Conservation (phyloP, 2,888 invertebrate species). For the Epinotia brunnichana region DNA sequence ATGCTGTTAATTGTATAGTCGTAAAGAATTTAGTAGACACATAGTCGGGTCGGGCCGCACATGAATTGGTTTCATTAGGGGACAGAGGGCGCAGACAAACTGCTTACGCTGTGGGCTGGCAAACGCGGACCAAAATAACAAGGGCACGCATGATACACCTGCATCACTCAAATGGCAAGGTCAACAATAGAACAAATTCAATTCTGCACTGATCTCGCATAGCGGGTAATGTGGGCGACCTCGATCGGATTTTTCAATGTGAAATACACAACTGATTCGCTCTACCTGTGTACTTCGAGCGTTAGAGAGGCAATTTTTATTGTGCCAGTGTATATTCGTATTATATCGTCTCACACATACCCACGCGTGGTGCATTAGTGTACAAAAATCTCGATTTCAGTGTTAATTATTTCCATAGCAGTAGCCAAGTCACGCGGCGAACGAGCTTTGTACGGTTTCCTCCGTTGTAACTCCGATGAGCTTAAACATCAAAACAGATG, state of each 20-base stretch:
- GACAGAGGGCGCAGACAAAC: slow-evolving; percentile 16
- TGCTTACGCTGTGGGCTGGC: slow-evolving; percentile 15
- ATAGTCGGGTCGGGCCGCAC: slow-evolving; percentile 1
- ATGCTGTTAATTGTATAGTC: slow-evolving; percentile 8
- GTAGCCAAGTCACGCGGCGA: not conserved
- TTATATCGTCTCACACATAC: not conserved
- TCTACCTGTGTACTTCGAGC: not conserved
- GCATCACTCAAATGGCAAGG: slow-evolving; percentile 39
- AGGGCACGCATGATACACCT: slow-evolving; percentile 24
- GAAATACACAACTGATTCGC: slow-evolving; percentile 15
- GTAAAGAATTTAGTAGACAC: slow-evolving; percentile 14
- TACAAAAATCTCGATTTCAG: not conserved
- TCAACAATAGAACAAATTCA: slow-evolving; percentile 36
- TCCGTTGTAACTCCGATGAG: slow-evolving; percentile 2
- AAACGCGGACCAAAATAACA: slow-evolving; percentile 26
- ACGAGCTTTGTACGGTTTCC: slow-evolving; percentile 9
- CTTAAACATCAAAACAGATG: slow-evolving; percentile 26
- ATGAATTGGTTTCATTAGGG: slow-evolving; percentile 17
- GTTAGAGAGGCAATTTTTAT: slow-evolving; percentile 2
- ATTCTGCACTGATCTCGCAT: slow-evolving; percentile 39
- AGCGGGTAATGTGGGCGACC: slow-evolving; percentile 37
- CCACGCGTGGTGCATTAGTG: not conserved
- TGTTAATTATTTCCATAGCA: not conserved
- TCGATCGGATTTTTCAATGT: slow-evolving; percentile 43
- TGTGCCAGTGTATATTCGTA: not conserved